phyloP scores from a whole-genome alignment of 2,797 vertebrate species.

The Microchirus variegatus region DNA sequence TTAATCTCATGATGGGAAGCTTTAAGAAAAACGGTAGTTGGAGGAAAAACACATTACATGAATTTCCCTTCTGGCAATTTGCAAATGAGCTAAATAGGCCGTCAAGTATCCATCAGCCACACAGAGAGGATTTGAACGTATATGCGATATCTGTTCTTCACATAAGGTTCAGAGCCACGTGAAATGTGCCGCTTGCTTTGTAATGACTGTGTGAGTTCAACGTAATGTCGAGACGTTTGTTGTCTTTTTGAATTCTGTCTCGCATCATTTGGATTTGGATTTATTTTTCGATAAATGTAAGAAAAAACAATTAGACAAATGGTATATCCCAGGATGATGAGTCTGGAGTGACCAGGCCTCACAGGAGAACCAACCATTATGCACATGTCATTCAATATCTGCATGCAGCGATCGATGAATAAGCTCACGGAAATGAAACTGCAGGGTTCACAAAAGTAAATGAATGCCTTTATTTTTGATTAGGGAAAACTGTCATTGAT shows the following conservation, averaged over 20 bases:
- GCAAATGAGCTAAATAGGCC: slow-evolving; percentile 15
- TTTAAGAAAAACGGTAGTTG: neutral
- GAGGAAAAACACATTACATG: slow-evolving; percentile 5
- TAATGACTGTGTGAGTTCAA: slow-evolving; percentile 51
- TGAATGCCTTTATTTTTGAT: too few species aligned
- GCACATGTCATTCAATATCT: too few species aligned
- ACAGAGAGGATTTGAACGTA: slow-evolving; percentile 32
- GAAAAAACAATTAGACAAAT: too few species aligned
- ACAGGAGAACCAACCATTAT: too few species aligned
- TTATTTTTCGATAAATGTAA: too few species aligned
- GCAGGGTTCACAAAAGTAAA: too few species aligned
- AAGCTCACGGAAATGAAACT: too few species aligned
- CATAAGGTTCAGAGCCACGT: slow-evolving; percentile 41
- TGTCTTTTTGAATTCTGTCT: neutral
- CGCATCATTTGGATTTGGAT: too few species aligned
- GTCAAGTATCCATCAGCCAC: slow-evolving; percentile 29
- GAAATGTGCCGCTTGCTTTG: slow-evolving; percentile 39
- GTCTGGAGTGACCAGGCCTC: too few species aligned
- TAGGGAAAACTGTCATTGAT: too few species aligned
- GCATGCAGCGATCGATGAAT: too few species aligned
- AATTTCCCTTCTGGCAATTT: slow-evolving; percentile 11
- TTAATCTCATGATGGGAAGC: neutral
- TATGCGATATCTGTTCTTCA: slow-evolving; percentile 41
- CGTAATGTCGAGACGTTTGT: slow-evolving; percentile 51
- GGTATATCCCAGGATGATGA: too few species aligned